phyloP scores from a whole-genome alignment of 2,888 invertebrate species.

The Ashinkailepas kermadecensis region DNA sequence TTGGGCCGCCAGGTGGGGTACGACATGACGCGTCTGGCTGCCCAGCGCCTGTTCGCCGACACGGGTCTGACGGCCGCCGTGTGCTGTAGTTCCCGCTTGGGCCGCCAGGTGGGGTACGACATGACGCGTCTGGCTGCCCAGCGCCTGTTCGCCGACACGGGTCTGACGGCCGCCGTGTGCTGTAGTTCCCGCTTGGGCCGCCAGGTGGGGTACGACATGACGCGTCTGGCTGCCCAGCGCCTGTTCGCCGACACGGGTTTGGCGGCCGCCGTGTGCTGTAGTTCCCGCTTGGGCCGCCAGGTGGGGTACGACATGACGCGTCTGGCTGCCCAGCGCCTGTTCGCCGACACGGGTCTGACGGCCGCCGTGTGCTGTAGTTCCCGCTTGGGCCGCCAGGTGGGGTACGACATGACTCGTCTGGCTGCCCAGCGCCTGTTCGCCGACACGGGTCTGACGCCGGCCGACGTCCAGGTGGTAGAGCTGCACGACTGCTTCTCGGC shows the following conservation, averaged over 20 bases:
- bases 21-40: conserved; percentile 84
- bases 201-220: conserved; percentile 86
- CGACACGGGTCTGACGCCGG: conserved; percentile 64
- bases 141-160: conserved; percentile 64
- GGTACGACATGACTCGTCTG: conserved; percentile 85
- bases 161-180: conserved; percentile 62
- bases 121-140: conserved; percentile 81
- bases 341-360: too few species aligned
- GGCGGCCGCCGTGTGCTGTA: conserved; percentile 59
- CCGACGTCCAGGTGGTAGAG: conserved; percentile 87
- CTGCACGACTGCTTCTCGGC: conserved; percentile 97
- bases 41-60: conserved; percentile 64
- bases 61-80: conserved; percentile 57
- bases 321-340: conserved; percentile 58
- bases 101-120: conserved; percentile 70
- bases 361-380: too few species aligned
- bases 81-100: too few species aligned
- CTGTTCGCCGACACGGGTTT: too few species aligned
- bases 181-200: too few species aligned
- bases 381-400: conserved; percentile 49
- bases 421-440: conserved; percentile 69
- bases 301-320: conserved; percentile 92
- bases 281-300: too few species aligned
- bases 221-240: conserved; percentile 66
- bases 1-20: conserved; percentile 65